Base-by-base conservation (phyloP, 2,888 invertebrate species). In the Cheilosia soror region DNA sequence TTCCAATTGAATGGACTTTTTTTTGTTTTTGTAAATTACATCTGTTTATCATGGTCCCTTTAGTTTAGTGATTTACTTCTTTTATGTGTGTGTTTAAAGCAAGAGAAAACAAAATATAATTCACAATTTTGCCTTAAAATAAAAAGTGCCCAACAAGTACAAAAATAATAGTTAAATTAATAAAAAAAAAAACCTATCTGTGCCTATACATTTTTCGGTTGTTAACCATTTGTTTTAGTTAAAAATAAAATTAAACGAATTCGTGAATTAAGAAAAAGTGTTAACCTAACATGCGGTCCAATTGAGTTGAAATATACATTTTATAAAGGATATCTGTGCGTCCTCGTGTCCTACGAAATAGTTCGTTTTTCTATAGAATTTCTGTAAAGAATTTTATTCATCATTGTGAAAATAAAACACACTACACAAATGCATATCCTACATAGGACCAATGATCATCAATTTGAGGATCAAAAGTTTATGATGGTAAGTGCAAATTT, bases 391-490 rank as follows among this genome's bases (percentile, higher is more conserved):
- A 63, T 69, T 76, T 31, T 60, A 44, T 77, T 82, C 81, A 87
- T 83, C 83, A 83, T 87, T 83, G 83, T 87, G 83, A 72, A 84
- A 72, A 86, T 78, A 49, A 80, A 87, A 87, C 76, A 87, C 42
- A 87, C 78, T 42, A 63, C 88, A 88, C 88, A 89, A 89, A 92
- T 92, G 92, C 92, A 92, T 90, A 92, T 92, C 88, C 89, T 92
- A 90, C 92, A 92, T 85, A 90, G 92, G 88, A 91, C 91, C 88
- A 92, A 92, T 89, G 92, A 92, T 88, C 92, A 92, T 87, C 92
- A 92, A 85, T 92, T 92, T 85, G 92, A 92, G 88, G 92, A 92
- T 90, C 92, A 92, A 88, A 92, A 92, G 88, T 92, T 92, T 88
- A 92, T 92, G 92, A 92, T 92, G 92, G 92, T 92, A 90, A 91